Evolutionary conservation across 2,888 invertebrate species (phyloP), one percentile per base, ranked within the genome.

Genomic region (Eupithecia vulgata): DNA sequence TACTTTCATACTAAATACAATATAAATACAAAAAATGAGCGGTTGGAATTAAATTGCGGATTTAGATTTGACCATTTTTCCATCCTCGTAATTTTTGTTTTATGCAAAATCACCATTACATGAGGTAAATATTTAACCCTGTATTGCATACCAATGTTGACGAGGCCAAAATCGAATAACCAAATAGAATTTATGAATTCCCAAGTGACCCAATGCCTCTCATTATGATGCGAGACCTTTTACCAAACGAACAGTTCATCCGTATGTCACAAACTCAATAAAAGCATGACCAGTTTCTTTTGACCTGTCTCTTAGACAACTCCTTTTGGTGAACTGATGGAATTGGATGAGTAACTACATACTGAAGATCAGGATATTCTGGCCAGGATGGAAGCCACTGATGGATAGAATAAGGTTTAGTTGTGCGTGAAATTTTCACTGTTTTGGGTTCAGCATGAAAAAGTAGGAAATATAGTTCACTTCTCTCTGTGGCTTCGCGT

Each of bases 121-220:
- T 30, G 30, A 4, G 30, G 30, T 30, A 30, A 35, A 5, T 42
- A 1, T 15, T 42, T 42, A 17, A 42, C 21, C 25, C 25, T 57
- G 52, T 10, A 57, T 57, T 57, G 25, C 25, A 25, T 12, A 25
- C 57, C 57, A 57, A 57, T 25, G 5, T 57, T 25, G 5, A 57
- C 25, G 57, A 57, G 13, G 12, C 25, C 57, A 25, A 25, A 13
- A 25, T 5, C 57, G 57, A 57, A 25, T 25, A 57, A 12, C 48
- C 48, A 57, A 57, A 25, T 25, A 21, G 52, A 12, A 52, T 52
- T 52, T 12, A 21, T 25, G 12, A 57, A 57, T 57, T 57, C 57
- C 57, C 57, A 25, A 13, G 57, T 25, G 57, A 52, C 48, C 48
- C n/a, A 48, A 48, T 48, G 21, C 52, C 52, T n/a, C 52, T 57